Evolutionary conservation across 2,797 vertebrate genomes (phyloP).

Genomic region (Loriculus beryllinus): DNA sequence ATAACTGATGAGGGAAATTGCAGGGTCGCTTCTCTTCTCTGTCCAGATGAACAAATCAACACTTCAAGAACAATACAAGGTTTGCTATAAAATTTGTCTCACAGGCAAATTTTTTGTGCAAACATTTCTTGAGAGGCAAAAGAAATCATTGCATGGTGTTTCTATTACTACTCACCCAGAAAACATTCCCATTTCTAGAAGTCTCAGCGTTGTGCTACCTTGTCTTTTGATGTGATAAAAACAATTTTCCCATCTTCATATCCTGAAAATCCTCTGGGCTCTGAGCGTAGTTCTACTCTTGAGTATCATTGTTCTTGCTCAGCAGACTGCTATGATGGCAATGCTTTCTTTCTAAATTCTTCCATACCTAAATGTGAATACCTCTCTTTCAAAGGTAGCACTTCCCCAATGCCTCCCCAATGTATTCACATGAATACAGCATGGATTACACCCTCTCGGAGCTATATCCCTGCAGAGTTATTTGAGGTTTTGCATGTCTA

Average conservation of each 20-base stretch:
- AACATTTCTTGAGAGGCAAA: background rate
- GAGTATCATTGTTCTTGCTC: background rate
- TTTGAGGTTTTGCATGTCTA: background rate
- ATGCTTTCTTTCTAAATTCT: background rate
- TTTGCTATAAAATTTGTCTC: background rate
- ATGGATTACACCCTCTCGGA: background rate
- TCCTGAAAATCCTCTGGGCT: background rate
- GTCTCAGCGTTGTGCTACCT: background rate
- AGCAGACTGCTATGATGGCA: background rate
- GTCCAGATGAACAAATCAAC: background rate
- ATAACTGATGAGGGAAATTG: background rate
- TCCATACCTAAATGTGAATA: too few species aligned
- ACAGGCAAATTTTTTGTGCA: background rate
- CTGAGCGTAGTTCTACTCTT: background rate
- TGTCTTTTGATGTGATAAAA: background rate
- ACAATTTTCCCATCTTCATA: background rate
- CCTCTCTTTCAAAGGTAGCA: background rate
- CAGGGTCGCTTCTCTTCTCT: background rate
- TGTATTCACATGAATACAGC: background rate
- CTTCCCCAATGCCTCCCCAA: background rate
- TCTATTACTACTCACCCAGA: background rate
- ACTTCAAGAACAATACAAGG: background rate
- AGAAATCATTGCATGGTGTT: background rate
- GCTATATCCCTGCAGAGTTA: rapidly evolving
- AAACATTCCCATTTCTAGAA: background rate